Evolutionary conservation across 1,140 invertebrate genomes (phyloP).

Genomic region (Drosophila hydei): DNA sequence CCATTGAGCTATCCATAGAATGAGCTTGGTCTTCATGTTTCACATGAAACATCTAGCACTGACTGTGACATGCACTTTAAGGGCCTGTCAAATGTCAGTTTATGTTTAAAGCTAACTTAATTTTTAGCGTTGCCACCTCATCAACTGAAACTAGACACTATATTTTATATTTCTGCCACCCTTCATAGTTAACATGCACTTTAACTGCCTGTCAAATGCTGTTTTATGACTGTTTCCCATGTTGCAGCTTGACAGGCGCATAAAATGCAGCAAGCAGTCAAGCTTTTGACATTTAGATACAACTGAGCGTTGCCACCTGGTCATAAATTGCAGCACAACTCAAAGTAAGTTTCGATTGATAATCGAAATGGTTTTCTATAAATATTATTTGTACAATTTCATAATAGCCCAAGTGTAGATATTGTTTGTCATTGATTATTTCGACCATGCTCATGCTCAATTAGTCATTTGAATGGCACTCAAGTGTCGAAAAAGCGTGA

Average conservation of each 20-base stretch:
- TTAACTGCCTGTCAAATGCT: not conserved
- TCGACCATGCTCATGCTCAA: slow-evolving; percentile 14
- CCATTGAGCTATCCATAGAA: too few species aligned
- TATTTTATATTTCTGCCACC: not conserved
- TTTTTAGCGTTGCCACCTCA: too few species aligned
- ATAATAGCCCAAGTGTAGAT: not conserved
- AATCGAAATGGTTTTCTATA: too few species aligned
- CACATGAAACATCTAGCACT: too few species aligned
- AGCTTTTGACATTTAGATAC: too few species aligned
- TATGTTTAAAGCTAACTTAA: too few species aligned
- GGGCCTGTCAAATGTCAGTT: too few species aligned
- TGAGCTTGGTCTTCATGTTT: too few species aligned
- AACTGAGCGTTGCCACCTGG: not conserved
- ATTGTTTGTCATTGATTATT: slow-evolving; percentile 35
- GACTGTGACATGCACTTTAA: too few species aligned
- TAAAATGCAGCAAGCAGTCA: not conserved
- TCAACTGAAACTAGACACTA: too few species aligned
- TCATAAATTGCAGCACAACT: not conserved
- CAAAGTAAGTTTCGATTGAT: not conserved
- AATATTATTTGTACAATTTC: not conserved
- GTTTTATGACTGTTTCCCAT: too few species aligned
- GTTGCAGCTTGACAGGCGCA: too few species aligned
- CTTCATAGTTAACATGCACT: not conserved
- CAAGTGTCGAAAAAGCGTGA: slow-evolving; percentile 36
- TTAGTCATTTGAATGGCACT: slow-evolving; percentile 54